Percentiles rank a stretch among this genome's conserved stretches.
These are phyloP conservation scores for Drosophila saltans DNA, from an alignment of 1,140 invertebrate species.

Conservation along the genomic window DNA sequence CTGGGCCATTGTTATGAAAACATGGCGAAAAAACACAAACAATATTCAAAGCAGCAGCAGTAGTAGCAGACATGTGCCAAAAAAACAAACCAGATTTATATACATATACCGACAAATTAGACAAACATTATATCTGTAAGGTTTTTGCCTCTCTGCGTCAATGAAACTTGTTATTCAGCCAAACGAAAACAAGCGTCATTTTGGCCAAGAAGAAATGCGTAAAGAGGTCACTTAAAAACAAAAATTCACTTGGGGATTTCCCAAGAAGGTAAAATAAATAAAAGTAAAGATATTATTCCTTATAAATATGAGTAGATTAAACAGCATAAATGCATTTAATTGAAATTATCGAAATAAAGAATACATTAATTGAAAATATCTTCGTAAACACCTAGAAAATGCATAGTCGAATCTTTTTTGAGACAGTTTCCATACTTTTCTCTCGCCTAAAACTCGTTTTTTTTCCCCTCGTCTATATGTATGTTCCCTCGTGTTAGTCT, in stretches of 20 bases:
- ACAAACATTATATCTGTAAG: background rate
- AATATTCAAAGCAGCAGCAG: background rate
- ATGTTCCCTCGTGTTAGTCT: too few species aligned
- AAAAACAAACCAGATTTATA: background rate
- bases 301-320: too few species aligned
- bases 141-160: background rate
- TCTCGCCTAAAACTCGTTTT: too few species aligned
- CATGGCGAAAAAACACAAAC: conserved; percentile 12
- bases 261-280: background rate
- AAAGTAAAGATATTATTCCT: too few species aligned
- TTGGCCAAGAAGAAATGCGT: conserved; percentile 10
- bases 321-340: too few species aligned
- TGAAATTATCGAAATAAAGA: too few species aligned
- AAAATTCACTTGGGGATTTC: conserved; percentile 9
- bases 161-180: conserved; percentile 1
- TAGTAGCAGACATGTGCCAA: conserved; percentile 16
- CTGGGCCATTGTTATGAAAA: conserved; percentile 36
- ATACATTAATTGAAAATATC: too few species aligned
- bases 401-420: too few species aligned
- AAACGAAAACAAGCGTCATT: conserved; percentile 23
- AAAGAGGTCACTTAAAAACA: conserved; percentile 5
- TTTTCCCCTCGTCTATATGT: too few species aligned
- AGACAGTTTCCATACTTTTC: too few species aligned
- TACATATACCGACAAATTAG: background rate
- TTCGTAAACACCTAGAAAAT: too few species aligned